Evolutionary conservation across 2,888 invertebrate species (phyloP).

Genomic region (Atethmia centrago): DNA sequence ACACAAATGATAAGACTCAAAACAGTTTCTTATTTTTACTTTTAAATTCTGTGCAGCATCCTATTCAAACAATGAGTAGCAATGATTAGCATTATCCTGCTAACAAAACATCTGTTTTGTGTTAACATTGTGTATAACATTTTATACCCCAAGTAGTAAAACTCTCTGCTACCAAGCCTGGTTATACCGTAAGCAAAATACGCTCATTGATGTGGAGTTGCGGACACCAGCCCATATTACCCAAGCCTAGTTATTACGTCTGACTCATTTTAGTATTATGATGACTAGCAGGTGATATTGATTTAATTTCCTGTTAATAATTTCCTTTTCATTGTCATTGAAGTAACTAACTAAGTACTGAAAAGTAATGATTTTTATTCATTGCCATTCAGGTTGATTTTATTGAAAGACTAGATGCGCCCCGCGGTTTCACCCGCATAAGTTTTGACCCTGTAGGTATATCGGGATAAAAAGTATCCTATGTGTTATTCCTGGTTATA

Average conservation of each 20-base stretch:
- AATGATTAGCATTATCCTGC: not conserved
- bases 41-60: not conserved
- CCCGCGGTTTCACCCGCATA: too few relatives aligned
- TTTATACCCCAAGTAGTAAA: not conserved
- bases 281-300: not conserved
- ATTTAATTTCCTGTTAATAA: conserved; percentile 29
- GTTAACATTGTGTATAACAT: not conserved
- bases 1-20: not conserved
- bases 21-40: not conserved
- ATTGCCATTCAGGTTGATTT: conserved; percentile 10
- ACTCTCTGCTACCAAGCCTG: not conserved
- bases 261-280: conserved; percentile 24
- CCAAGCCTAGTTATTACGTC: too few relatives aligned
- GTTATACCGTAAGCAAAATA: too few relatives aligned
- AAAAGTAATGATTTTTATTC: not conserved
- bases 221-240: too few relatives aligned
- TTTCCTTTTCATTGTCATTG: conserved; percentile 3
- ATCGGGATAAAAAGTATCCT: too few relatives aligned
- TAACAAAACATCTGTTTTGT: not conserved
- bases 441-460: too few relatives aligned
- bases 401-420: not conserved
- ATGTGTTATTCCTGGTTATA: too few relatives aligned
- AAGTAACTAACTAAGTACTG: not conserved
- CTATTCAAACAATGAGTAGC: too few relatives aligned
- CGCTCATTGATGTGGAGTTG: too few relatives aligned